A percentile compares a stretch with the other conserved stretches of the same genome.
phyloP scores from a whole-genome alignment of 2,888 invertebrate genomes.

The Archips crataeganus region DNA sequence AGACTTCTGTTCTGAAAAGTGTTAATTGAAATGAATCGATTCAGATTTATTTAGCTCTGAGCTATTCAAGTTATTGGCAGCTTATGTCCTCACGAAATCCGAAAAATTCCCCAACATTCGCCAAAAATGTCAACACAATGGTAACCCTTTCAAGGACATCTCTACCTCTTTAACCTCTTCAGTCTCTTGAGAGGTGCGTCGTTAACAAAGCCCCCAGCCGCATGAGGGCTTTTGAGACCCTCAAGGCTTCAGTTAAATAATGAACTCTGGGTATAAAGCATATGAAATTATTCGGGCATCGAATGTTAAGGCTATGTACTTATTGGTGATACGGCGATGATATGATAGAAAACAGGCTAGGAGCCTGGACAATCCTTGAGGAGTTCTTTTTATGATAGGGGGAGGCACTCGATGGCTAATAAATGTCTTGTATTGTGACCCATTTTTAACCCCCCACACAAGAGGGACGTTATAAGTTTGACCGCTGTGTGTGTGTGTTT shows the following conservation, averaged over 20 bases:
- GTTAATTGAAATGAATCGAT: too few relatives aligned
- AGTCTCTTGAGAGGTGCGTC: conserved; percentile 10
- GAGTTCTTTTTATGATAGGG: too few relatives aligned
- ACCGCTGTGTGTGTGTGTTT: too few relatives aligned
- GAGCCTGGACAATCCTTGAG: too few relatives aligned
- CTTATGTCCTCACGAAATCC: background rate
- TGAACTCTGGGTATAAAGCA: background rate
- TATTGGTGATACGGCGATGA: too few relatives aligned
- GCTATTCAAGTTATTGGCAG: background rate
- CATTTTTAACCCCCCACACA: too few relatives aligned
- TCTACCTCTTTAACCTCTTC: conserved; percentile 22
- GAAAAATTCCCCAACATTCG: background rate
- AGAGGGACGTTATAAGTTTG: too few relatives aligned
- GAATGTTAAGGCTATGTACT: background rate
- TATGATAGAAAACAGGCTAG: too few relatives aligned
- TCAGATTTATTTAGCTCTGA: too few relatives aligned
- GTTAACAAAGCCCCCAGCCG: conserved; percentile 18
- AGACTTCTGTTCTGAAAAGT: too few relatives aligned
- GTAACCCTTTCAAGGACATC: conserved; percentile 15
- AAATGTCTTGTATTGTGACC: too few relatives aligned
- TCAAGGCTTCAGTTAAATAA: background rate
- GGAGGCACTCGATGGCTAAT: too few relatives aligned
- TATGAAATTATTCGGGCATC: background rate
- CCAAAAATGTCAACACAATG: conserved; percentile 11
- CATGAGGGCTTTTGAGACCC: background rate